A percentile compares a stretch with the other conserved stretches of the same genome.
These are phyloP conservation scores for Enchytraeus crypticus DNA, from an alignment of 2,888 invertebrate genomes.

Conservation along the genomic window DNA sequence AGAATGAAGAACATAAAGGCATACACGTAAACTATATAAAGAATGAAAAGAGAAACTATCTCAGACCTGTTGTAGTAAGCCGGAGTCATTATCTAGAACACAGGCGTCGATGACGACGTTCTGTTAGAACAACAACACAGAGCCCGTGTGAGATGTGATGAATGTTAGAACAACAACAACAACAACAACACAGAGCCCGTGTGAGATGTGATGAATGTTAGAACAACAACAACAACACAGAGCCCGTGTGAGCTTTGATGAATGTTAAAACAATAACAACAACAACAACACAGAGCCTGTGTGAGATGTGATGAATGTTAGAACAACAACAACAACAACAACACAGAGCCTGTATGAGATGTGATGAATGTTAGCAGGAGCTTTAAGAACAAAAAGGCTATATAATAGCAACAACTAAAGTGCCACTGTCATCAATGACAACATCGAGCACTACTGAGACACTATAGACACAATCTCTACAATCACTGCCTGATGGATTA, in stretches of 20 bases:
- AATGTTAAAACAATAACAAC: not conserved
- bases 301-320: not conserved
- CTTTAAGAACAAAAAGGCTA: too few species aligned
- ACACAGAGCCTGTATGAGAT: not conserved
- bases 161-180: not conserved
- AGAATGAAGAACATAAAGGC: not conserved
- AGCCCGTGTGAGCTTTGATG: not conserved
- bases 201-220: not conserved
- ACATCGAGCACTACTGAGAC: too few species aligned
- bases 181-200: not conserved
- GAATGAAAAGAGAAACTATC: not conserved
- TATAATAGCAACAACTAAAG: too few species aligned
- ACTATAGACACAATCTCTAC: too few species aligned
- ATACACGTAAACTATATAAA: not conserved
- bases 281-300: not conserved
- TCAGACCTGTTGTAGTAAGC: slow-evolving; percentile 63
- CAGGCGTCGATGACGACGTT: slow-evolving; percentile 85
- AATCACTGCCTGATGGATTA: too few species aligned
- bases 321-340: not conserved
- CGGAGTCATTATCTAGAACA: slow-evolving; percentile 78
- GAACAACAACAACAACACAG: too few species aligned
- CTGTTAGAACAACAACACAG: slow-evolving; percentile 27
- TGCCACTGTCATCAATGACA: too few species aligned
- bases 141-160: not conserved
- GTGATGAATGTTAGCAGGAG: not conserved